phyloP scores from a whole-genome alignment of 1,140 invertebrate genomes.

The Trypoxylus dichotomus region DNA sequence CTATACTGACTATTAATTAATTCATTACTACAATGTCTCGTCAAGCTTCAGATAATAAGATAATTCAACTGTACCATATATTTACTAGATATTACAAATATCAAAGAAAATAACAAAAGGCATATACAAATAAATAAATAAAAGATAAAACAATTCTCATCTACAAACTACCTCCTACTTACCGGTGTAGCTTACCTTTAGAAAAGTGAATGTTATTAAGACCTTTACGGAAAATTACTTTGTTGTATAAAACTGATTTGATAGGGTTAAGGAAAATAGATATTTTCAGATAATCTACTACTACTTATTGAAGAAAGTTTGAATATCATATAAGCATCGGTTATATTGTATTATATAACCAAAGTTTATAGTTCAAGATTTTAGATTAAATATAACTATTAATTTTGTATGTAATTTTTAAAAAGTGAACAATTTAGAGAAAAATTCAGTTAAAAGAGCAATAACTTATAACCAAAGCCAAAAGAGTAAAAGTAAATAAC shows the following conservation, averaged over 20 bases:
- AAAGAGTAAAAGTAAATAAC: not conserved
- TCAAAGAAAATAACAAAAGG: not conserved
- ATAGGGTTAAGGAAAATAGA: conserved; percentile 24
- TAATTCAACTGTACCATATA: not conserved
- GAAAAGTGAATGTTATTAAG: conserved; percentile 24
- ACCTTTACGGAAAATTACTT: conserved; percentile 24
- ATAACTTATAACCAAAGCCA: not conserved
- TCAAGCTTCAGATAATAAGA: not conserved
- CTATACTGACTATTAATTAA: not conserved
- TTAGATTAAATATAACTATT: not conserved
- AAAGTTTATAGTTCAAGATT: not conserved
- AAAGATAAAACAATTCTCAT: not conserved
- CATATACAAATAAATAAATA: not conserved
- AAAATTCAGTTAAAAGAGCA: not conserved
- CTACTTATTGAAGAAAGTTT: conserved; percentile 1
- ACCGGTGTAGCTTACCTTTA: conserved; percentile 17
- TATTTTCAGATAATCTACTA: not conserved
- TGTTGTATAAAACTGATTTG: conserved; percentile 9
- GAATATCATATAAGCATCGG: not conserved
- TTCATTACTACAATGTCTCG: not conserved
- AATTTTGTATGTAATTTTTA: not conserved
- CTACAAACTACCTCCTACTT: conserved; percentile 19
- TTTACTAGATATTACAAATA: not conserved
- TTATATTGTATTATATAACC: not conserved
- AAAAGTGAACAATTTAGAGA: not conserved